These are phyloP conservation scores for Arctocebus calabarensis DNA, from an alignment of 2,797 vertebrate genomes.

Conservation along the genomic window DNA sequence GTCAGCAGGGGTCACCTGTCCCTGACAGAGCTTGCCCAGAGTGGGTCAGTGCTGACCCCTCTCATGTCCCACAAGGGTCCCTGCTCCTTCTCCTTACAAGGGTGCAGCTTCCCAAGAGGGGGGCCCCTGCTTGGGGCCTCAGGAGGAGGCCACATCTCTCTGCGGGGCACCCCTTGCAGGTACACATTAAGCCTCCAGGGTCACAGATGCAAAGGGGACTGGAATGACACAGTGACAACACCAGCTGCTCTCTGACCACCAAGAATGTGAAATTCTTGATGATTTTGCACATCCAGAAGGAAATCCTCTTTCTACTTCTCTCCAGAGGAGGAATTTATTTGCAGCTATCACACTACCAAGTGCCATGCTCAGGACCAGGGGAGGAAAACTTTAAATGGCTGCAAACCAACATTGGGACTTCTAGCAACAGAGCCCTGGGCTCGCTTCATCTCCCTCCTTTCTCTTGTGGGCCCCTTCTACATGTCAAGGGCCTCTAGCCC, in stretches of 20 bases:
- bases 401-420: neutral
- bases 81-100: neutral
- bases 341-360: neutral
- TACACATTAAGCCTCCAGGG: accelerated
- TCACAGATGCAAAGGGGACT: neutral
- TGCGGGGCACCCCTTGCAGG: accelerated
- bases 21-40: neutral
- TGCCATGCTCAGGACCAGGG: accelerated
- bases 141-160: neutral
- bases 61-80: neutral
- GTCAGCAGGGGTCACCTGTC: too few relatives aligned
- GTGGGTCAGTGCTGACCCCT: neutral
- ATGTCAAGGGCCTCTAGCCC: neutral
- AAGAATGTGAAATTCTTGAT: neutral
- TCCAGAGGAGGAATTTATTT: neutral
- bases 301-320: neutral
- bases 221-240: accelerated
- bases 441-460: neutral
- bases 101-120: neutral
- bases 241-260: neutral
- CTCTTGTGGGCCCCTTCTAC: neutral
- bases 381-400: neutral
- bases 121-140: too few relatives aligned
- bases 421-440: neutral
- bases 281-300: neutral